phyloP scores from a whole-genome alignment of 2,888 invertebrate genomes.

The Eupithecia abbreviata region DNA sequence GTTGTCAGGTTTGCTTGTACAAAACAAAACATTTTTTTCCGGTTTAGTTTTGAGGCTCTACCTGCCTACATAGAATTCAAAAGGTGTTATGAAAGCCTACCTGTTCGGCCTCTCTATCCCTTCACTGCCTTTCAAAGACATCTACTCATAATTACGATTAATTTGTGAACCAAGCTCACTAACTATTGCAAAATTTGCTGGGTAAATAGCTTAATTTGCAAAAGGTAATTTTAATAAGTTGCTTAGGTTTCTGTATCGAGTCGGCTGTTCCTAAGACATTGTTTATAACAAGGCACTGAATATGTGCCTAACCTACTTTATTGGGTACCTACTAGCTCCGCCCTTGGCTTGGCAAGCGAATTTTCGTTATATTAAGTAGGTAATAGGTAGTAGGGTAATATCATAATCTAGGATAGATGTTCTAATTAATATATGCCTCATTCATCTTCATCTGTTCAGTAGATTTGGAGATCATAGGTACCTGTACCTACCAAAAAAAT shows the following conservation, averaged over 20 bases:
- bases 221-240: slow-evolving; percentile 6
- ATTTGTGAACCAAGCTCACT: slow-evolving; percentile 22
- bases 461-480: too few species aligned
- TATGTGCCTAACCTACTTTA: neutral
- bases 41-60: slow-evolving; percentile 31
- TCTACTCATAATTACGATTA: slow-evolving; percentile 30
- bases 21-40: slow-evolving; percentile 33
- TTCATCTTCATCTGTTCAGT: too few species aligned
- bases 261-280: neutral
- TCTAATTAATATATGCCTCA: too few species aligned
- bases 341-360: too few species aligned
- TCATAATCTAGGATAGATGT: too few species aligned
- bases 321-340: neutral
- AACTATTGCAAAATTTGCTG: slow-evolving; percentile 8
- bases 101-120: slow-evolving; percentile 30
- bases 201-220: slow-evolving; percentile 23
- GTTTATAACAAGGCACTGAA: neutral
- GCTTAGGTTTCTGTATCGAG: slow-evolving; percentile 13
- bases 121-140: slow-evolving; percentile 26
- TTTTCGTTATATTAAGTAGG: too few species aligned
- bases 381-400: too few species aligned
- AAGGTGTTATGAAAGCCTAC: slow-evolving; percentile 36
- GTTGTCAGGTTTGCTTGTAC: neutral
- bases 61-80: slow-evolving; percentile 36
- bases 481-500: too few species aligned